phyloP scores from a whole-genome alignment of 1,140 invertebrate genomes.

The Oncopodura yosiiana region DNA sequence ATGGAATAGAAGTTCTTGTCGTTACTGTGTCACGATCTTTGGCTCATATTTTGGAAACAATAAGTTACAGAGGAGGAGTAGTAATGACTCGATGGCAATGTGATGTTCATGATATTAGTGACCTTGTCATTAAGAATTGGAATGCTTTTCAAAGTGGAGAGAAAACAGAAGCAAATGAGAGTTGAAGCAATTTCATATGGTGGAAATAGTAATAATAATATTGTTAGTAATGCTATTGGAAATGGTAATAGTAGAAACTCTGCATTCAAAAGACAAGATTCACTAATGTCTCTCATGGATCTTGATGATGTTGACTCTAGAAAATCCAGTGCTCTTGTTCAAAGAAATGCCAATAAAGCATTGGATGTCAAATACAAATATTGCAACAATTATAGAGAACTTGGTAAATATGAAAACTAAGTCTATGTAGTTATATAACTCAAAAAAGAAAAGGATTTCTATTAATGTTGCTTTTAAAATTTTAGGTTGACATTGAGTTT shows the following conservation, averaged over 20 bases:
- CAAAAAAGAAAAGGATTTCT: background rate
- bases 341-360: background rate
- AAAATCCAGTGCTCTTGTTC: too few species aligned
- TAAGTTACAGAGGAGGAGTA: constrained; percentile 5
- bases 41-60: constrained; percentile 5
- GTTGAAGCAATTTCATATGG: background rate
- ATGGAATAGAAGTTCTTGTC: background rate
- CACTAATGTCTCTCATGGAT: too few species aligned
- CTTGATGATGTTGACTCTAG: too few species aligned
- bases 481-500: constrained; percentile 9
- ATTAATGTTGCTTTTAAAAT: background rate
- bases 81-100: constrained; percentile 5
- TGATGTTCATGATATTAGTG: background rate
- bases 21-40: background rate
- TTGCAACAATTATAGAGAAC: too few species aligned
- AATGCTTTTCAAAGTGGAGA: background rate
- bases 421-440: background rate
- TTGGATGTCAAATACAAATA: too few species aligned
- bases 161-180: background rate
- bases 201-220: background rate
- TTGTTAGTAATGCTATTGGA: background rate
- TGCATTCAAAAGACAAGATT: too few species aligned
- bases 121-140: background rate
- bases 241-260: too few species aligned
- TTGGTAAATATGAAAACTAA: too few species aligned